Evolutionary conservation across 2,888 invertebrate species (phyloP), one percentile per base, ranked within the genome.

Genomic region (Phania funesta): DNA sequence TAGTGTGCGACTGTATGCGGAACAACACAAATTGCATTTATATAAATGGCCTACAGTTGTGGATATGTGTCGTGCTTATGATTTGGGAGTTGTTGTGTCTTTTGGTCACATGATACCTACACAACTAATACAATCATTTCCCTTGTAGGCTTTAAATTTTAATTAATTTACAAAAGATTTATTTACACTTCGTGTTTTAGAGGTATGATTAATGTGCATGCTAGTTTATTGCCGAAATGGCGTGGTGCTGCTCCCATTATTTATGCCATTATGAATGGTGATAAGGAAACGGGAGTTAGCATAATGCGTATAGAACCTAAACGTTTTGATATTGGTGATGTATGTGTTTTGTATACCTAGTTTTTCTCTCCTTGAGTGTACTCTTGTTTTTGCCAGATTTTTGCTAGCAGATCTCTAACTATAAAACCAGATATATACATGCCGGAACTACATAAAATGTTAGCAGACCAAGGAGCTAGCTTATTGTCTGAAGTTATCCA

Each of bases 131-230:
- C 91, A 93, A 8, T 92, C 93, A 77, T 98, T 98, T 91, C 95
- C 96, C 74, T 90, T 95, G 97, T 97, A 93, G 93, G 95, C 93
- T 64, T 16, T 20, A 2, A 26, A 0, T 32, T 5, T 32, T 48
- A 35, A 24, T 26, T 8, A 20, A 5, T 38, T 79, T 13, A 3
- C 3, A 9, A 24, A n/a, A 0, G 8, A 2, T 2, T 18, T 20
- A 44, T 20, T 54, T 2, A 13, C 9, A 11, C 35, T 38, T 44
- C 20, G 2, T n/a, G 62, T 62, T 62, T 24, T 24, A 96, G 96
- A 86, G 98, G 98, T 26, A 97, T 98, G 92, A 92, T 98, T 35
- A 99, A 99, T 92, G 95, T 98, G 0, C 99, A 99, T 91, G 97
- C 96, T 0, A 98, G 98, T 91, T 90, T 98, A 60, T 91, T 99